Conservation (phyloP, 2,797 vertebrate genomes). For the Poecile montanus region DNA sequence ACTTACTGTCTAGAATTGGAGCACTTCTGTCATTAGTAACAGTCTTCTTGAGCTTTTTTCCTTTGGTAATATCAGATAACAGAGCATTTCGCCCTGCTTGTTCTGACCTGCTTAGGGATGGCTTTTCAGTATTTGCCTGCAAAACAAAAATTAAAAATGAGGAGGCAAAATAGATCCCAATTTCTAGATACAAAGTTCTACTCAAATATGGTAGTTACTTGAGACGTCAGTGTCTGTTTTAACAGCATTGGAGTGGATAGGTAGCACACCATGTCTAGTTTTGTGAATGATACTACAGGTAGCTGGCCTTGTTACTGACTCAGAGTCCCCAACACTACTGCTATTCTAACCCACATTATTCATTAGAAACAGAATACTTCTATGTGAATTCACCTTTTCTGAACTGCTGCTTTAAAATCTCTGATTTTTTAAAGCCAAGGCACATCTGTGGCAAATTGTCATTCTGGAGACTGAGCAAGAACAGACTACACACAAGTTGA, state of each 20-base stretch:
- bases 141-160: conserved; percentile 55
- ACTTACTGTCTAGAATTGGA: conserved; percentile 90
- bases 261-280: neutral
- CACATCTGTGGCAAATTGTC: neutral
- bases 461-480: neutral
- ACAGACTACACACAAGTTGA: neutral
- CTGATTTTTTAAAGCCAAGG: neutral
- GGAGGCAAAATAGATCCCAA: neutral
- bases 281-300: neutral
- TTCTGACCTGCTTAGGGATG: conserved; percentile 80
- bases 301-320: neutral
- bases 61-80: conserved; percentile 89
- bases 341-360: neutral
- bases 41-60: conserved; percentile 89
- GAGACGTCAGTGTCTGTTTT: neutral
- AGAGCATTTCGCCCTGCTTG: conserved; percentile 88
- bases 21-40: conserved; percentile 94
- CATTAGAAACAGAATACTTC: neutral
- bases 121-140: conserved; percentile 93
- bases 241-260: neutral
- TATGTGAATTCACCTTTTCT: neutral
- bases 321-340: neutral
- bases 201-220: neutral
- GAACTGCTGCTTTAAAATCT: neutral
- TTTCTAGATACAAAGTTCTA: neutral